Conservation (phyloP, 2,888 invertebrate species). For the Heliconius ismenius region DNA sequence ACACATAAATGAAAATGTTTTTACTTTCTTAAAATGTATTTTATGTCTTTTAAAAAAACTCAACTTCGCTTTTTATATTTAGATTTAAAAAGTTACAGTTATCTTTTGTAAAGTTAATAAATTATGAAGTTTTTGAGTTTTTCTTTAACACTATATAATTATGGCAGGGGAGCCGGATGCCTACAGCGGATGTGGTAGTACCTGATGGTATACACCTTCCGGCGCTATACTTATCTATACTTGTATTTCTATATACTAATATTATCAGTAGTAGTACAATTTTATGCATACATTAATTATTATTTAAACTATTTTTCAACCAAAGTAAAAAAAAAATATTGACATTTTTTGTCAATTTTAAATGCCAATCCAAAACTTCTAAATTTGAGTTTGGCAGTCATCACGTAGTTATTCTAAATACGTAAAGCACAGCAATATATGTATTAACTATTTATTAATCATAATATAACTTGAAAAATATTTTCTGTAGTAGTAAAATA, state of each 20-base stretch:
- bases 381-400: too few species aligned
- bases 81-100: too few species aligned
- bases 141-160: slow-evolving; percentile 5
- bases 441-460: neutral
- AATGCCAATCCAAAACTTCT: too few species aligned
- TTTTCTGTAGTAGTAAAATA: neutral
- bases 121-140: neutral
- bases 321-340: too few species aligned
- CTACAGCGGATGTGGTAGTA: neutral
- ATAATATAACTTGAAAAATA: neutral
- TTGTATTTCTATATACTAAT: neutral
- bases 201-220: neutral
- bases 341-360: too few species aligned
- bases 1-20: too few species aligned
- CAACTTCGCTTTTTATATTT: too few species aligned
- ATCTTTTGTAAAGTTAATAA: too few species aligned
- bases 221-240: neutral
- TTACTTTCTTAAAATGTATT: too few species aligned
- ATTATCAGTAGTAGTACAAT: neutral
- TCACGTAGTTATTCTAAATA: too few species aligned
- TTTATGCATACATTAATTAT: neutral
- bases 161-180: neutral
- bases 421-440: neutral
- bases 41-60: too few species aligned
- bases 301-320: too few species aligned